Conservation (phyloP, 2,888 invertebrate species). For the Chesias legatella region DNA sequence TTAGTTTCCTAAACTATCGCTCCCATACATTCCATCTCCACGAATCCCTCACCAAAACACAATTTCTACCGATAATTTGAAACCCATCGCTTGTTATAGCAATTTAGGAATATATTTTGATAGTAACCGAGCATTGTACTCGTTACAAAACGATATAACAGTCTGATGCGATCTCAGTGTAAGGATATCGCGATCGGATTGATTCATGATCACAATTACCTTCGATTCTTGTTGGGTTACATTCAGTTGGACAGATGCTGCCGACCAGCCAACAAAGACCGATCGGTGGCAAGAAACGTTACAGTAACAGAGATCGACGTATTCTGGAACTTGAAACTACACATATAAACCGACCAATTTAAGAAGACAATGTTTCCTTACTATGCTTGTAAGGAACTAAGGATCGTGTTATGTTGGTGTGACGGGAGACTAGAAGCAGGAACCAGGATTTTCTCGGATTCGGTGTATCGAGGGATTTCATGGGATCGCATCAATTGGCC, state of each 20-base stretch:
- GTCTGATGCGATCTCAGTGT: constrained; percentile 40
- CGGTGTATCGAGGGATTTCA: constrained; percentile 55
- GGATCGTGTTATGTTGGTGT: constrained; percentile 16
- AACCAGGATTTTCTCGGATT: constrained; percentile 45
- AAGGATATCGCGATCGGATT: constrained; percentile 65
- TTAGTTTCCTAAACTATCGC: constrained; percentile 57
- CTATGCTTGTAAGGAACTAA: neutral
- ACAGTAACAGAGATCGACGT: constrained; percentile 27
- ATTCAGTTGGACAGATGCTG: constrained; percentile 43
- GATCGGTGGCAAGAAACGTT: constrained; percentile 20
- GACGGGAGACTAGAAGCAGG: constrained; percentile 36
- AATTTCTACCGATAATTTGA: constrained; percentile 12
- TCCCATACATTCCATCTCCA: constrained; percentile 40
- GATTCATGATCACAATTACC: constrained; percentile 77
- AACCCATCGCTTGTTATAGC: constrained; percentile 32
- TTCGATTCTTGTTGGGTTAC: constrained; percentile 61
- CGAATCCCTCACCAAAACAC: constrained; percentile 26
- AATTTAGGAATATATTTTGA: constrained; percentile 17
- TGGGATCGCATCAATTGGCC: constrained; percentile 53
- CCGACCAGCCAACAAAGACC: constrained; percentile 39
- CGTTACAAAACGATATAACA: constrained; percentile 32
- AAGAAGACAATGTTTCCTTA: constrained; percentile 1
- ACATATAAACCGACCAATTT: constrained; percentile 27
- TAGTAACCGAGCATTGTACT: constrained; percentile 37
- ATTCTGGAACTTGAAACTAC: constrained; percentile 37